Evolutionary conservation across 2,888 invertebrate species (phyloP).

Genomic region (Leptopilina myrica): DNA sequence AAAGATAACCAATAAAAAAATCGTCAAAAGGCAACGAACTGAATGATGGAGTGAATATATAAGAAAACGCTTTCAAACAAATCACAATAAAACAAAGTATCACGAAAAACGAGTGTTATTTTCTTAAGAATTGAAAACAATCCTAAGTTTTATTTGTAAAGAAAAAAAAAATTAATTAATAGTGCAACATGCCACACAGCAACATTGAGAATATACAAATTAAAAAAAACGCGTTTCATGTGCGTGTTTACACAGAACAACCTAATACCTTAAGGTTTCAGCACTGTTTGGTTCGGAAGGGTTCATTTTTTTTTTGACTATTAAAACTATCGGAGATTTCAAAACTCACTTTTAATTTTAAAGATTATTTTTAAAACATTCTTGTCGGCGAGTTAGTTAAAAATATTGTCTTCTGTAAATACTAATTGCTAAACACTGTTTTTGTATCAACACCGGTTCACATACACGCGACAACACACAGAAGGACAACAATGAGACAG

Average conservation of each 20-base stretch:
- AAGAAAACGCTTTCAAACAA: neutral
- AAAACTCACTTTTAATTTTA: neutral
- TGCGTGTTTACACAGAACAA: constrained; percentile 10
- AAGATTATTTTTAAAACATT: constrained; percentile 16
- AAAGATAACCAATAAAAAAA: constrained; percentile 17
- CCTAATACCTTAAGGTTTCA: constrained; percentile 66
- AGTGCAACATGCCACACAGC: neutral
- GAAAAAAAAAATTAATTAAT: neutral
- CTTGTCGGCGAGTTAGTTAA: neutral
- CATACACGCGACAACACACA: neutral
- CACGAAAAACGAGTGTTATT: constrained; percentile 2
- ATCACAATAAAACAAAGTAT: neutral
- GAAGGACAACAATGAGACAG: too few relatives aligned
- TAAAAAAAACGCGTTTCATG: constrained; percentile 15
- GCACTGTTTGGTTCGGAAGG: constrained; percentile 68
- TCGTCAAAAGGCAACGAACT: constrained; percentile 7
- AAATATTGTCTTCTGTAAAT: neutral
- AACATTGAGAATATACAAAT: constrained; percentile 5
- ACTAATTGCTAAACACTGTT: neutral
- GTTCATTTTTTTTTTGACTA: constrained; percentile 60
- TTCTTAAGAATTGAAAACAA: neutral
- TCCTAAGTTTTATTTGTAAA: neutral
- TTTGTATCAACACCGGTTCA: neutral
- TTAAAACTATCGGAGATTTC: neutral
- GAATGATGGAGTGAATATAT: neutral